Evolutionary conservation across 2,113 vertebrate genomes (phyloP), one percentile per base, ranked within the genome.

Genomic region (Lynx canadensis): DNA sequence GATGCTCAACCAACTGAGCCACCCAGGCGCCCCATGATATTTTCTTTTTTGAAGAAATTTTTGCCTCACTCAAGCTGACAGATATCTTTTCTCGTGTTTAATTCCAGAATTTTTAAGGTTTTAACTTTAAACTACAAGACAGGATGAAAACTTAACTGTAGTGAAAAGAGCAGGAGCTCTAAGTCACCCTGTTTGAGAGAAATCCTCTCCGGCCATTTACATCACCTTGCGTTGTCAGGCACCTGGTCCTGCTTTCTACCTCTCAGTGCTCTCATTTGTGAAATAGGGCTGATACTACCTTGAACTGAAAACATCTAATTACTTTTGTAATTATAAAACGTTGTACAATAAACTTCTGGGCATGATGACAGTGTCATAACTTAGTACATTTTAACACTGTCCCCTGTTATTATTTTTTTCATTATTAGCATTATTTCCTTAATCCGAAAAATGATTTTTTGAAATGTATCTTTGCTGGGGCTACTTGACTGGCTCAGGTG

Each of bases 171-270:
- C 1, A 45, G 41, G 41, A 41, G 13, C 11, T 66, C 18, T 5
- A 27, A 7, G n/a, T 41, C 18, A 71, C 36, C 5, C 3, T 5
- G 3, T 66, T 9, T 29, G 31, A 33, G 33, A 36, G 73, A 57
- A 83, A 89, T 36, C 18, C 27, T 74, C 1, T 38, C 10, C 0
- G 33, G 13, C 18, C 7, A 15, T 15, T 31, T 8, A 5, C 11
- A 31, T 18, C 31, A 3, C 52, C 48, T 11, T 94, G 14, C 1
- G 1, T 33, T 60, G 18, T 27, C 1, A 0, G 12, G 10, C 1
- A 48, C 66, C 4, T 50, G 15, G 18, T n/a, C 69, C 7, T 4
- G 31, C 16, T 63, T 27, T 50, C 8, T 52, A n/a, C 45, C 31
- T 11, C 15, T 48, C 38, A 23, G 4, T 29, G 48, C n/a, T 66